Evolutionary conservation across 2,797 vertebrate genomes (phyloP), one percentile per base, ranked within the genome.

Genomic region (Acrossocheilus fasciatus): DNA sequence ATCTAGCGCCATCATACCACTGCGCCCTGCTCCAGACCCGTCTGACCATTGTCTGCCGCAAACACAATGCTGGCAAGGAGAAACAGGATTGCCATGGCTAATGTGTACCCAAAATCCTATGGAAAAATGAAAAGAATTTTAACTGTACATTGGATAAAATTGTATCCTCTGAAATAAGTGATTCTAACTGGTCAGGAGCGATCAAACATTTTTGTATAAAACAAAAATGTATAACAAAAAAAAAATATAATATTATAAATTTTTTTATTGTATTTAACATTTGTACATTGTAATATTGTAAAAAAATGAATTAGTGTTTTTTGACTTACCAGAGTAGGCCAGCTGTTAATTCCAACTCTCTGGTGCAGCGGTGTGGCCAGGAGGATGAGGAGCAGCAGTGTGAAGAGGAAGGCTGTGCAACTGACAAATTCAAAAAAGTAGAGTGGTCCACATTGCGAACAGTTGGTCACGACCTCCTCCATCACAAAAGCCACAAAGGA

Each of bases 381-480:
- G 15, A 97, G 92, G 47, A 94, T 18, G 73, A 98, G 87, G 30
- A 98, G 94, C 11, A 97, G 92, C 20, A 95, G 76, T 4, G 96
- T 96, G 93, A 98, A 95, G 84, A 99, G 95, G 90, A 96, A 97
- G 87, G 97, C 96, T 0, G 94, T 96, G 92, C 96, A 97, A 94
- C 97, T 98, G 69, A 94, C 86, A 47, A 99, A 98, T 89, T 99
- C 98, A 52, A 99, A 99, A 89, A 98, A 95, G 93, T 98, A 98
- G 79, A 99, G 96, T 0, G 96, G 92, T 0, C 36, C 0, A 79
- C 97, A 99, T 11, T 0, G 9, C 0, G n/a, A 23, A 30, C 97
- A 98, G 18, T 87, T 90, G 0, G 50, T 83, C 20, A 99, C 96
- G 0, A 96, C 34, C 90, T 98, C 98, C 93, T 98, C 98, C 93